Evolutionary conservation across 2,113 vertebrate genomes (phyloP).

Genomic region (Dascyllus trimaculatus): DNA sequence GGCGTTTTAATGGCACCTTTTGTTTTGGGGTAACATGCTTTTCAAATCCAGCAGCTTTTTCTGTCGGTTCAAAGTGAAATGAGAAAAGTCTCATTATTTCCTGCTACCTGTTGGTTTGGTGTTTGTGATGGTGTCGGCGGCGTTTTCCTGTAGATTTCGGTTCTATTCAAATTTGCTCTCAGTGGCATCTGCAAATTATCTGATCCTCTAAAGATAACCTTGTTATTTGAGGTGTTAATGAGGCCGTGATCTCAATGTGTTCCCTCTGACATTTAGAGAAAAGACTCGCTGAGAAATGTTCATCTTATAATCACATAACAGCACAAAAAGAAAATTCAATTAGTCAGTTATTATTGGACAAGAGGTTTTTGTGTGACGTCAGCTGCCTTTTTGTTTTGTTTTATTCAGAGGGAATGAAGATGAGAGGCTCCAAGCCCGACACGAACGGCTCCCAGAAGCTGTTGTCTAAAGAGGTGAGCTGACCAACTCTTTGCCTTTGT

Average conservation of each 20-base stretch:
- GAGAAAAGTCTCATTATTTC: too few species aligned
- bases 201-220: too few species aligned
- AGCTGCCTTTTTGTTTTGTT: not conserved
- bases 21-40: too few species aligned
- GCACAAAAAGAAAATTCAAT: too few species aligned
- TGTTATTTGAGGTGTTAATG: not conserved
- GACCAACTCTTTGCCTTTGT: not conserved
- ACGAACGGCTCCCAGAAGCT: slow-evolving; percentile 91
- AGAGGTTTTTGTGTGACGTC: not conserved
- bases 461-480: slow-evolving; percentile 88
- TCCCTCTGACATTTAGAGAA: not conserved
- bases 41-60: too few species aligned
- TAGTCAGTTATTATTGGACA: not conserved
- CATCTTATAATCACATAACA: not conserved
- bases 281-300: not conserved
- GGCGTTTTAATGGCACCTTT: too few species aligned
- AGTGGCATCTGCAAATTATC: slow-evolving; percentile 1
- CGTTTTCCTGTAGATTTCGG: too few species aligned
- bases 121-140: too few species aligned
- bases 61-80: too few species aligned
- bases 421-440: slow-evolving; percentile 94
- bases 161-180: too few species aligned
- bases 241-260: slow-evolving; percentile 5
- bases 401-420: slow-evolving; percentile 94
- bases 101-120: too few species aligned